Conservation (phyloP, 2,888 invertebrate species). For the Prostheceraeus crozeri region DNA sequence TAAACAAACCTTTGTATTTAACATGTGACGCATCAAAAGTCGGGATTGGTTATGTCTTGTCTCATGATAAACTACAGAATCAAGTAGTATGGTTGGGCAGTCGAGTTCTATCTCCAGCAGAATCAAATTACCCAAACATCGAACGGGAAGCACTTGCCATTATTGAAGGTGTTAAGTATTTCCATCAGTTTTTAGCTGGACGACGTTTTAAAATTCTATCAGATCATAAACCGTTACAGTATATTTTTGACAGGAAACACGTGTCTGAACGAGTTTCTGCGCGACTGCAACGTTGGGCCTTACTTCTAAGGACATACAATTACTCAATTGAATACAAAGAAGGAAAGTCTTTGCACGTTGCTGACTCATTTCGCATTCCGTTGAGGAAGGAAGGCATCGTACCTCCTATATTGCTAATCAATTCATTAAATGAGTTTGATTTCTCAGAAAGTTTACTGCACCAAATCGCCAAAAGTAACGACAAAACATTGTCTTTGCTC, state of each 20-base stretch:
- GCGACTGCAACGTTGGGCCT: constrained; percentile 43
- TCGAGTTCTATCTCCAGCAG: constrained; percentile 44
- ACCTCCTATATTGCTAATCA: constrained; percentile 3
- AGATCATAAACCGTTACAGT: constrained; percentile 51
- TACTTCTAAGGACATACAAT: constrained; percentile 46
- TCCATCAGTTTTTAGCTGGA: constrained; percentile 51
- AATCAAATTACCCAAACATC: constrained; percentile 47
- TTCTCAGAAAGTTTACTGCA: constrained; percentile 22
- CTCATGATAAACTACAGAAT: constrained; percentile 1
- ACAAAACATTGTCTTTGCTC: not conserved
- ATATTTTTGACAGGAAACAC: constrained; percentile 46
- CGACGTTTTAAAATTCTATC: constrained; percentile 50
- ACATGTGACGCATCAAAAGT: not conserved
- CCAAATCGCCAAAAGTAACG: constrained; percentile 5
- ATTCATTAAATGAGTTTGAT: constrained; percentile 20
- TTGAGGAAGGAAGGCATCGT: not conserved
- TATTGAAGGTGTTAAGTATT: constrained; percentile 51
- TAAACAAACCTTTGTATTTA: not conserved
- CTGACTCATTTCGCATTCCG: constrained; percentile 45
- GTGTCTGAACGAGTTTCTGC: constrained; percentile 42
- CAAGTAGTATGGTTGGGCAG: constrained; percentile 30
- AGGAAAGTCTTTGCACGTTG: constrained; percentile 44
- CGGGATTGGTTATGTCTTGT: not conserved
- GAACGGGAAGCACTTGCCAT: constrained; percentile 50
- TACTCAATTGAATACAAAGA: constrained; percentile 45